Evolutionary conservation across 2,797 vertebrate species (phyloP).

Genomic region (Carcharodon carcharias): DNA sequence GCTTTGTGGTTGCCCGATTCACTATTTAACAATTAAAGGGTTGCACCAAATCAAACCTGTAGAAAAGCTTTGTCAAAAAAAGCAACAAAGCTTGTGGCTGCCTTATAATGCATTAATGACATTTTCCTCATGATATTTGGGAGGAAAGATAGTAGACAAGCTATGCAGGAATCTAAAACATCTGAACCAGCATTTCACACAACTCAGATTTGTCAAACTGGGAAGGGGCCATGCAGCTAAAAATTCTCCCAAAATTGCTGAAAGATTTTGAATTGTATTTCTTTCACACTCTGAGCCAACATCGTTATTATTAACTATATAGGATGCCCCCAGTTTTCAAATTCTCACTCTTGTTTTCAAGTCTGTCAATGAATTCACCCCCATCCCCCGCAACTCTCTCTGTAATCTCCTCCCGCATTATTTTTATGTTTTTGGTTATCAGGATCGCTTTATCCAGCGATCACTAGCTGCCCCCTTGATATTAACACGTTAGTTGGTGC

Average conservation of each 20-base stretch:
- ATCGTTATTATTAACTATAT: neutral
- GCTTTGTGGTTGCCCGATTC: neutral
- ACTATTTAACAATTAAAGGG: neutral
- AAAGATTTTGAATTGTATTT: neutral
- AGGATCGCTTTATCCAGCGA: no score
- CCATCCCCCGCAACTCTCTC: neutral
- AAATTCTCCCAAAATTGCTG: neutral
- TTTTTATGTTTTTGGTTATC: no score
- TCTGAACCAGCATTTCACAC: neutral
- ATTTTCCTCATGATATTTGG: neutral
- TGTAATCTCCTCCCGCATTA: neutral
- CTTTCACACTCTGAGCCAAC: neutral
- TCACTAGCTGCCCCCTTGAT: no score
- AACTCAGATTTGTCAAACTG: neutral
- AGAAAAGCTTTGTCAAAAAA: neutral
- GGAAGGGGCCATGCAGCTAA: neutral
- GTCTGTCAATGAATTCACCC: neutral
- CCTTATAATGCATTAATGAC: neutral
- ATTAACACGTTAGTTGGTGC: no score
- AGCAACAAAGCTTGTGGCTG: neutral
- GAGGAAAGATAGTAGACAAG: no score
- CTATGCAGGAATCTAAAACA: neutral
- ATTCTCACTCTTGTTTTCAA: neutral
- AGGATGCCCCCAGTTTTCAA: neutral
- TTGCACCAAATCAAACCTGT: neutral